Evolutionary conservation across 2,888 invertebrate genomes (phyloP).

Genomic region (Zygogramma bicolorata): DNA sequence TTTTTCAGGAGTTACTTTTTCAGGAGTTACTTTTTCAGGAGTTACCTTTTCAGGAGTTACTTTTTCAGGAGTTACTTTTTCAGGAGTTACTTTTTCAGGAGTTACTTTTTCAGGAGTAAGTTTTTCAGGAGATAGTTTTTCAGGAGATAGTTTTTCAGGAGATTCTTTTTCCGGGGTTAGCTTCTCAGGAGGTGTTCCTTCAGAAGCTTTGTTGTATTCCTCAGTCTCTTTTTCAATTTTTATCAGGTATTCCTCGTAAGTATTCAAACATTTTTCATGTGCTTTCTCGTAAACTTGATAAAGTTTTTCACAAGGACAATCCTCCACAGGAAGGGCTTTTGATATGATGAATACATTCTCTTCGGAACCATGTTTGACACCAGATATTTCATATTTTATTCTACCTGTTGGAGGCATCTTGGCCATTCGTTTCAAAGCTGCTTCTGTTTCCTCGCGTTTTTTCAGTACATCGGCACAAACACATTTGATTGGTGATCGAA

Average conservation of each 20-base stretch:
- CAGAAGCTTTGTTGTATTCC: slow-evolving; percentile 20
- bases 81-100: no score
- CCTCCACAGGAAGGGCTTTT: slow-evolving; percentile 50
- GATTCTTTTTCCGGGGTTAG: no score
- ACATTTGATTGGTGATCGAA: slow-evolving; percentile 50
- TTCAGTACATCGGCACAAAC: slow-evolving; percentile 46
- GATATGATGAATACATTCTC: slow-evolving; percentile 59
- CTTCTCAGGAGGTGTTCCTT: background rate
- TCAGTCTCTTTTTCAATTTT: slow-evolving; percentile 32
- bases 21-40: no score
- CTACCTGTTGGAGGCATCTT: slow-evolving; percentile 56
- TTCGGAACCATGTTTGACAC: slow-evolving; percentile 57
- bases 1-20: no score
- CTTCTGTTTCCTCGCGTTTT: slow-evolving; percentile 49
- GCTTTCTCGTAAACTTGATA: slow-evolving; percentile 54
- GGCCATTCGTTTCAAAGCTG: slow-evolving; percentile 44
- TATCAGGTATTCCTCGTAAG: slow-evolving; percentile 38
- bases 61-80: no score
- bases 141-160: no score
- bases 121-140: no score
- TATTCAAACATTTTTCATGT: slow-evolving; percentile 55
- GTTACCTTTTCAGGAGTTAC: no score
- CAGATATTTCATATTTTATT: slow-evolving; percentile 57
- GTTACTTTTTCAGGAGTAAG: no score
- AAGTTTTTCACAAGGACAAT: slow-evolving; percentile 59